Evolutionary conservation across 2,113 vertebrate genomes (phyloP), one percentile per base, ranked within the genome.

Genomic region (Carlito syrichta): DNA sequence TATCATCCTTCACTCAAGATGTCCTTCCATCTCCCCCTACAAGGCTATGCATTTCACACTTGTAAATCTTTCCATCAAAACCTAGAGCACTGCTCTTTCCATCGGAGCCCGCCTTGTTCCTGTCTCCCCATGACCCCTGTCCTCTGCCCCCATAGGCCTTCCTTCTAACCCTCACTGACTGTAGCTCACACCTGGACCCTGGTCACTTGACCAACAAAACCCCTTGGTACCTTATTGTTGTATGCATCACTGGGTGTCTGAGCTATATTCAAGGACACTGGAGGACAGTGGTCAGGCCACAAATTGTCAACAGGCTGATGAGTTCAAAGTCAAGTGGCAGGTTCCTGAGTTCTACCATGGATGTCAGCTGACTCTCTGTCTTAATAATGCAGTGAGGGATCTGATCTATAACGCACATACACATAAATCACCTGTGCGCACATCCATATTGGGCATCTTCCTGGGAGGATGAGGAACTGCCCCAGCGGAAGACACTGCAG

Each of bases 291-390:
- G 12, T 48, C 83, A 48, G 17, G 32, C 38, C 56, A 3, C 22
- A 1, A 32, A 7, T 1, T 0, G 14, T 13, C 4, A 5, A 32
- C 22, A 1, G 7, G 7, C 58, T 23, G 14, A 0, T 32, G n/a
- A 40, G 32, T 30, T 56, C 50, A 25, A 63, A 12, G 30, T n/a
- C 32, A 1, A 48, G 40, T 22, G 30, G n/a, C 30, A 6, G 3
- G 35, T 81, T 76, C 89, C 30, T 1, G 6, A 16, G 40, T 30
- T 50, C 3, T 30, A 1, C 17, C 4, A 16, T 30, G 6, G 10
- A 8, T 86, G 38, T n/a, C 52, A 66, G 8, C 2, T 43, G 23
- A 69, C 8, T 27, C 12, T 0, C 16, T 30, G 22, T 71, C 23
- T 22, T 56, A 27, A n/a, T 25, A 25, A 2, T 40, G 22, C 9